These are phyloP conservation scores for Bubo bubo DNA, from an alignment of 2,113 vertebrate species.

Conservation along the genomic window DNA sequence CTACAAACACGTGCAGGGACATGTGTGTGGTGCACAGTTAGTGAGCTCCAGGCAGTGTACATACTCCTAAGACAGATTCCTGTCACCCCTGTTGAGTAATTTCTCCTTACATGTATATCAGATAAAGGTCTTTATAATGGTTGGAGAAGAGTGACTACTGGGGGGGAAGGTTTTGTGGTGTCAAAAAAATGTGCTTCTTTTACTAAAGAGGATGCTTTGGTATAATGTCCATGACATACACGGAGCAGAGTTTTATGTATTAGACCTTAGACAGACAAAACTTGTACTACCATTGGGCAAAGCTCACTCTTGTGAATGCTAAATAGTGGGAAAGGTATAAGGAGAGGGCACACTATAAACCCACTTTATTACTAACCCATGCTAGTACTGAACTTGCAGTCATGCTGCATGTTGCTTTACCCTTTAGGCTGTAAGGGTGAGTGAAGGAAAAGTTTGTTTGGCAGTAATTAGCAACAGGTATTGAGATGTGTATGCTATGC, in stretches of 20 bases:
- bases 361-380: neutral
- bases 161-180: rapidly evolving
- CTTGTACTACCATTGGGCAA: neutral
- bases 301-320: neutral
- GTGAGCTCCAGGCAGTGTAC: neutral
- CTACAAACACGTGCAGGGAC: neutral
- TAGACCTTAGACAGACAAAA: neutral
- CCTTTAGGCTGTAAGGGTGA: neutral
- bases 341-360: neutral
- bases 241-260: neutral
- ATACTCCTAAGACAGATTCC: neutral
- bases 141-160: neutral
- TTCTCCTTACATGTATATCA: neutral
- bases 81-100: neutral
- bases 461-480: neutral
- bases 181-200: neutral
- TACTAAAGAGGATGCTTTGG: neutral
- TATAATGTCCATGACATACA: neutral
- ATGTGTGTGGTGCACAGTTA: neutral
- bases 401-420: neutral
- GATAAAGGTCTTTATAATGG: neutral
- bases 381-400: neutral
- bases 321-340: neutral
- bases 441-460: neutral
- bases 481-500: neutral